Percentiles rank a stretch among this genome's conserved stretches.
Conservation (phyloP, 2,888 invertebrate genomes). For the Chrysotoxum bicinctum region DNA sequence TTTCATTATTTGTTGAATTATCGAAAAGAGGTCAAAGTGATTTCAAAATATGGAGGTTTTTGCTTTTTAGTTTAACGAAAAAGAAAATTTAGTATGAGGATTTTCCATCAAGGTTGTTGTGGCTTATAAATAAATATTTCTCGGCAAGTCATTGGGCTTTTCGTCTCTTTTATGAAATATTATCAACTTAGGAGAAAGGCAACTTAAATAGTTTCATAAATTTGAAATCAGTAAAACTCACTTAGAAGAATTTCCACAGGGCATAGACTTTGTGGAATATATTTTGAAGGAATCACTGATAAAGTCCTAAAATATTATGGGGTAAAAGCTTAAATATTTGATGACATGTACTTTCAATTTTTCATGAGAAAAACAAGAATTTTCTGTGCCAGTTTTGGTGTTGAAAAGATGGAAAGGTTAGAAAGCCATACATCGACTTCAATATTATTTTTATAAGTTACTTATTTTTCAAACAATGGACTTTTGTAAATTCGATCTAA, state of each 20-base stretch:
- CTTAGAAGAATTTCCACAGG: neutral
- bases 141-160: neutral
- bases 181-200: neutral
- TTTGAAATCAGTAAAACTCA: neutral
- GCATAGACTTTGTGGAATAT: neutral
- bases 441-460: too few species aligned
- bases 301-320: neutral
- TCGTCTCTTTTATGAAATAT: neutral
- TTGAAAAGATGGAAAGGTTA: too few species aligned
- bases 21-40: neutral
- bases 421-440: too few species aligned
- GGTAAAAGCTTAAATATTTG: neutral
- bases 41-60: neutral
- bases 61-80: neutral
- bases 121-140: neutral
- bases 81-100: neutral
- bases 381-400: too few species aligned
- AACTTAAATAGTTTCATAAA: constrained; percentile 2
- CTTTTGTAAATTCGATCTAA: too few species aligned
- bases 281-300: neutral
- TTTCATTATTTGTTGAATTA: neutral
- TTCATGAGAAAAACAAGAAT: too few species aligned
- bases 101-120: neutral
- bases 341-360: too few species aligned
- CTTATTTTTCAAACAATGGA: too few species aligned